phyloP scores from a whole-genome alignment of 2,888 invertebrate genomes.

The Thysanoteuthis rhombus region DNA sequence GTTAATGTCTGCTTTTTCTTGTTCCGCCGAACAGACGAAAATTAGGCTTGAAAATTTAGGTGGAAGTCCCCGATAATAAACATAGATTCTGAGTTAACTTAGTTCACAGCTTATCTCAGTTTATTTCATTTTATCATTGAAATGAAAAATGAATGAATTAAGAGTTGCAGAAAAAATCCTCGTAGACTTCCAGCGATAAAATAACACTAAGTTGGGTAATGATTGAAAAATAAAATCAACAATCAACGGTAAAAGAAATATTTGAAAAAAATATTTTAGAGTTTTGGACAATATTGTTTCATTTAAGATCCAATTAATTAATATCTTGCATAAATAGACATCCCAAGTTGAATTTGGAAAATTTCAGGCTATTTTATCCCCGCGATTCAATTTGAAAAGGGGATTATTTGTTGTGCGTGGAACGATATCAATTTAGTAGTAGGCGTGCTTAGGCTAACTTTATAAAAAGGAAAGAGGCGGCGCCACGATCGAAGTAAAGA shows the following conservation, averaged over 20 bases:
- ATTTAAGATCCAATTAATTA: background rate
- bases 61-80: background rate
- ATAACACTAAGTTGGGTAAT: background rate
- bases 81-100: background rate
- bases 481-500: background rate
- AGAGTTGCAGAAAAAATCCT: background rate
- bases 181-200: background rate
- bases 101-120: background rate
- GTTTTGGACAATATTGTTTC: background rate
- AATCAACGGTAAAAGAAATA: background rate
- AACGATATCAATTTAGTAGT: background rate
- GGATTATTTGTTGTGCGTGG: background rate
- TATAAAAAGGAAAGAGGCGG: background rate
- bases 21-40: conserved; percentile 1
- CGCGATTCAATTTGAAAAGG: background rate
- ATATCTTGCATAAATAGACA: background rate
- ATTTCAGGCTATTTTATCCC: background rate
- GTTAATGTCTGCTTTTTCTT: background rate
- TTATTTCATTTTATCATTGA: background rate
- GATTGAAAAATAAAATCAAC: conserved; percentile 12
- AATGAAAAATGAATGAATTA: background rate
- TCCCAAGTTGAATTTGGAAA: background rate
- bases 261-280: background rate
- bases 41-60: background rate
- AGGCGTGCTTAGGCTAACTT: background rate